phyloP scores from a whole-genome alignment of 1,140 invertebrate species.

The Drosophila nikananu region DNA sequence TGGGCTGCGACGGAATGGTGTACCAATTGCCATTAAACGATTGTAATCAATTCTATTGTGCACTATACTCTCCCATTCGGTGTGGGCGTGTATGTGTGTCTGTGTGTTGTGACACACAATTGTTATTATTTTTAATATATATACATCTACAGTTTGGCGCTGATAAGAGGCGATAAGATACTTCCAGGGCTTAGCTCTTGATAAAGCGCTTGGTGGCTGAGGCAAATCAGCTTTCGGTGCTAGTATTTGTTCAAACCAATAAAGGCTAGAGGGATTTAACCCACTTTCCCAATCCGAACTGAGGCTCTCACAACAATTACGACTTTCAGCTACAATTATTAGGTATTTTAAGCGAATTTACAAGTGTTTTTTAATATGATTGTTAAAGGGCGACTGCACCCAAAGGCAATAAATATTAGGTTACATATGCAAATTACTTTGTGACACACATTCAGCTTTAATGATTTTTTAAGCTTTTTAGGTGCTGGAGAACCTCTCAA shows the following conservation, averaged over 20 bases:
- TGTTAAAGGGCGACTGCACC: conserved; percentile 39
- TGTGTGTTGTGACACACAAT: conserved; percentile 40
- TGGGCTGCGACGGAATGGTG: conserved; percentile 41
- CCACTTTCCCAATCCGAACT: conserved; percentile 1
- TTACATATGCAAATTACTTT: conserved; percentile 18
- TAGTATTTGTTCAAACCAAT: conserved; percentile 37
- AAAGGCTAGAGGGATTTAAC: conserved; percentile 14
- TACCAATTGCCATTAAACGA: conserved; percentile 62
- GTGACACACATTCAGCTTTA: conserved; percentile 24
- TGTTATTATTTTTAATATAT: conserved; percentile 51
- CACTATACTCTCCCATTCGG: conserved; percentile 29
- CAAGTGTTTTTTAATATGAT: conserved; percentile 33
- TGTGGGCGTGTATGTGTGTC: conserved; percentile 23
- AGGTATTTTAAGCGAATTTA: conserved; percentile 15
- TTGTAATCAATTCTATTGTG: conserved; percentile 62
- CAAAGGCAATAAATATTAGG: not conserved
- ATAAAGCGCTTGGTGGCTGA: conserved; percentile 17
- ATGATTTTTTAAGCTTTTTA: conserved; percentile 23
- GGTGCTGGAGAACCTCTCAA: not conserved
- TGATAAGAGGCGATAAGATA: conserved; percentile 57
- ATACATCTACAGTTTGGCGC: conserved; percentile 4
- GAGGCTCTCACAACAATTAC: conserved; percentile 1
- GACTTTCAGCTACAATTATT: not conserved
- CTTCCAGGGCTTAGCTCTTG: conserved; percentile 21
- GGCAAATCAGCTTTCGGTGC: not conserved